Conservation (phyloP, 2,888 invertebrate species). For the Biston stratarius region DNA sequence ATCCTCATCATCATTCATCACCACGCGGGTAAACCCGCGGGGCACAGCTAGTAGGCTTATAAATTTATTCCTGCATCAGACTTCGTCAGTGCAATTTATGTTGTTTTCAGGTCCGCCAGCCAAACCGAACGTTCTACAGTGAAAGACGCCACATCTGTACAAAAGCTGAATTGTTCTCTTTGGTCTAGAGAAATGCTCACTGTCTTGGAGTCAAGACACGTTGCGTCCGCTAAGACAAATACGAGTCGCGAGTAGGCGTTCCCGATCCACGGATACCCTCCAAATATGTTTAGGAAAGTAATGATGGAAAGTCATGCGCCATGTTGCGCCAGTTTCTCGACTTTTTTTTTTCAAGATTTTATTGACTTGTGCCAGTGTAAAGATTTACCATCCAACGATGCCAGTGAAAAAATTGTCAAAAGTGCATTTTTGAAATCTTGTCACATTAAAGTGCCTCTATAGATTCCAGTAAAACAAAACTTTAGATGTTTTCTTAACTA, state of each 20-base stretch:
- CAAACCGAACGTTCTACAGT: slow-evolving; percentile 68
- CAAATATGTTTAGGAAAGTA: slow-evolving; percentile 30
- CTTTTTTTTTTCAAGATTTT: slow-evolving; percentile 84
- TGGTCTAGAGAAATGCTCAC: slow-evolving; percentile 64
- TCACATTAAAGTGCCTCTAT: slow-evolving; percentile 80
- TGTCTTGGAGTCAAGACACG: slow-evolving; percentile 62
- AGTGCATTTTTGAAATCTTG: slow-evolving; percentile 82
- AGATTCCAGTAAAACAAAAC: slow-evolving; percentile 74
- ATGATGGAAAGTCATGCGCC: slow-evolving; percentile 17
- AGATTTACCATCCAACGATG: slow-evolving; percentile 76
- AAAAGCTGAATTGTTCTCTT: slow-evolving; percentile 47
- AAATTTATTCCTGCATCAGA: no score
- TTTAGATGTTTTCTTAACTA: slow-evolving; percentile 73
- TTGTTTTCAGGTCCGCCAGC: slow-evolving; percentile 61
- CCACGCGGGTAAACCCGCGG: no score
- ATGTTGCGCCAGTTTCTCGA: slow-evolving; percentile 76
- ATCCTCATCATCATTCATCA: no score
- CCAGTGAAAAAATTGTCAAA: slow-evolving; percentile 75
- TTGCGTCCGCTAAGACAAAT: slow-evolving; percentile 76
- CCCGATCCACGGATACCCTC: slow-evolving; percentile 34
- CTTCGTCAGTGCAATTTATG: neutral
- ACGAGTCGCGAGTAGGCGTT: slow-evolving; percentile 35
- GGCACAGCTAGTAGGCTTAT: neutral
- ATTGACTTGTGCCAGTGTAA: slow-evolving; percentile 79
- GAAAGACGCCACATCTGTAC: slow-evolving; percentile 49